Base-by-base conservation (phyloP, 1,140 invertebrate species). In the Polypedilum vanderplanki region DNA sequence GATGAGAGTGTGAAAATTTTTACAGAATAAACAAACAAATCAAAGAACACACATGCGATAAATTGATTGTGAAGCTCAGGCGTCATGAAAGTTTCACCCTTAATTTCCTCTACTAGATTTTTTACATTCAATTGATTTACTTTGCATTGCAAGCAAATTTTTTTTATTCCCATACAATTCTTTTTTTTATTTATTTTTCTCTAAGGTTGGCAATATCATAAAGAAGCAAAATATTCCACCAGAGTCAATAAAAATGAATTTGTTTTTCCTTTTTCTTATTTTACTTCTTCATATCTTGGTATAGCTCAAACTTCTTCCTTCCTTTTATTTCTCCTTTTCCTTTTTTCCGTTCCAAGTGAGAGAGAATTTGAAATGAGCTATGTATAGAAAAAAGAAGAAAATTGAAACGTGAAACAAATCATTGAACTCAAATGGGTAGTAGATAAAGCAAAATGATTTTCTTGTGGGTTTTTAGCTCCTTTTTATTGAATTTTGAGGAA, bases 401-500 rank as follows among this genome's bases (percentile, higher is more conserved):
- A 57, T 57, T 33, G 24, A 33, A 33, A 33, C 24, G 24, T 33
- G 24, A 33, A 33, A 33, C 24, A 33, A 33, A 57, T 57, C 46
- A n/a, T 57, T 57, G 46, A 57, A 57, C 46, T 57, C 10, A 57
- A 57, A 57, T 57, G 46, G 46, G 46, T n/a, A n/a, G 46, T 57
- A 33, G 24, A 33, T 33, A 33, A 33, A 33, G 24, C 24, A 33
- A 33, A 33, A 33, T 33, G 24, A 33, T 33, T 33, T 33, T 33
- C 24, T 33, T 33, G 24, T 33, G 24, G 24, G 24, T 33, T 33
- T 33, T 33, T 33, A 33, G 24, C 24, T 33, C 24, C 24, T 33
- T 33, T 33, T 33, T 33, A 33, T 33, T 33, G 24, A 33, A 33
- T 33, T 33, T 33, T 3, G 24, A 33, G 5, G 24, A 33, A 33